Evolutionary conservation across 2,888 invertebrate genomes (phyloP), one percentile per base, ranked within the genome.

Genomic region (Helicoverpa assulta): DNA sequence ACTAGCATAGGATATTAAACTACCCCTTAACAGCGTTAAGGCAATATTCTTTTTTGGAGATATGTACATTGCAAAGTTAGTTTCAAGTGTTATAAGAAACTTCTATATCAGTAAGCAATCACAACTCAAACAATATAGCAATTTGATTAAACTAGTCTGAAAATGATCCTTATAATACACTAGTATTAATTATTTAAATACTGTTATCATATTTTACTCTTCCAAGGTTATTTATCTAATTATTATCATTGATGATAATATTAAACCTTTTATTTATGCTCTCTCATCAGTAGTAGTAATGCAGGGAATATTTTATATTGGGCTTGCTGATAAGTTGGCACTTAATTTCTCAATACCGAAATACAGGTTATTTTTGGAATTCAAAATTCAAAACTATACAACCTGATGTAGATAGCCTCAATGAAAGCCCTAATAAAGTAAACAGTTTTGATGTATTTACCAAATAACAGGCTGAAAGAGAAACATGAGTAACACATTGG

Each of bases 161-260:
- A 64, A 63, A 60, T 54, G 60, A 69, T 57, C 65, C 54, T 59
- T 66, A 12, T 55, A 66, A 57, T 72, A 62, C 51, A 43, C 16
- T 16, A 73, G 58, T 76, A 71, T 62, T 58, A 79, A 75, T 64
- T 79, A 67, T 64, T 63, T 60, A 40, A 69, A 68, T 54, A 64
- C 43, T 56, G 66, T 61, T 76, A 76, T 79, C 76, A 64, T 70
- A 76, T 66, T 75, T 79, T 75, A 68, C 63, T 70, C 14, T 29
- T 54, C 18, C 79, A 79, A 78, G 67, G 70, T 79, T 80, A 54
- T 58, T 54, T 69, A 53, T 65, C 68, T 59, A 71, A 61, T 70
- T 56, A 70, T 59, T 47, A 43, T 65, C 56, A 55, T 65, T 33
- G 52, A 37, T 67, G 65, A 70, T 76, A 80, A 67, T 55, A 40